Evolutionary conservation across 1,140 invertebrate genomes (phyloP).

Genomic region (Hyles euphorbiae): DNA sequence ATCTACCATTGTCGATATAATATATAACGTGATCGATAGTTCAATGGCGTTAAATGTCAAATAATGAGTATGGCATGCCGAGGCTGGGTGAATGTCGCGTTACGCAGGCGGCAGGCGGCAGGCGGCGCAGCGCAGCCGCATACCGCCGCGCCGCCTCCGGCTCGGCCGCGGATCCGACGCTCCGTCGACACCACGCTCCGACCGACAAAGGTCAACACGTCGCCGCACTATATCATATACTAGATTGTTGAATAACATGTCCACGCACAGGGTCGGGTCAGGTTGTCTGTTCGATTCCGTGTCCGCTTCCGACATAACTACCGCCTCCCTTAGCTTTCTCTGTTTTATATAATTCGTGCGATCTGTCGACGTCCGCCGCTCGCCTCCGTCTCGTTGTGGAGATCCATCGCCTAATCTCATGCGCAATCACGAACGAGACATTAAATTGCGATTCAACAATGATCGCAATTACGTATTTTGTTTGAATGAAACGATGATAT

Average conservation of each 20-base stretch:
- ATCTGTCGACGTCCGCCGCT: slow-evolving; percentile 10
- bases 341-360: slow-evolving; percentile 42
- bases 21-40: slow-evolving; percentile 19
- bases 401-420: slow-evolving; percentile 10
- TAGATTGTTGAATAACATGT: slow-evolving; percentile 54
- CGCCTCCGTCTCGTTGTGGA: not conserved
- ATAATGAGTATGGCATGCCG: slow-evolving; percentile 21
- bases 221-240: slow-evolving; percentile 26
- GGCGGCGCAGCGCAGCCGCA: not conserved
- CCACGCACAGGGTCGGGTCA: slow-evolving; percentile 53
- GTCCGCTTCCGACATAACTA: slow-evolving; percentile 55
- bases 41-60: slow-evolving; percentile 37
- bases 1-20: not conserved
- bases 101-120: slow-evolving; percentile 14
- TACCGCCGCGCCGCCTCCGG: slow-evolving; percentile 11
- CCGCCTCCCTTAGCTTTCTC: slow-evolving; percentile 46
- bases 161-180: not conserved
- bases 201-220: slow-evolving; percentile 48
- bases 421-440: slow-evolving; percentile 19
- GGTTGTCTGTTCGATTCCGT: slow-evolving; percentile 40
- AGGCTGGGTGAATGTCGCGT: slow-evolving; percentile 49
- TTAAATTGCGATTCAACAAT: slow-evolving; percentile 3
- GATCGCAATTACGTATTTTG: slow-evolving; percentile 1
- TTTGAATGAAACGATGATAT: slow-evolving; percentile 7
- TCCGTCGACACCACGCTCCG: slow-evolving; percentile 19